phyloP scores from a whole-genome alignment of 1,140 invertebrate genomes.

The Campoletis sonorensis region DNA sequence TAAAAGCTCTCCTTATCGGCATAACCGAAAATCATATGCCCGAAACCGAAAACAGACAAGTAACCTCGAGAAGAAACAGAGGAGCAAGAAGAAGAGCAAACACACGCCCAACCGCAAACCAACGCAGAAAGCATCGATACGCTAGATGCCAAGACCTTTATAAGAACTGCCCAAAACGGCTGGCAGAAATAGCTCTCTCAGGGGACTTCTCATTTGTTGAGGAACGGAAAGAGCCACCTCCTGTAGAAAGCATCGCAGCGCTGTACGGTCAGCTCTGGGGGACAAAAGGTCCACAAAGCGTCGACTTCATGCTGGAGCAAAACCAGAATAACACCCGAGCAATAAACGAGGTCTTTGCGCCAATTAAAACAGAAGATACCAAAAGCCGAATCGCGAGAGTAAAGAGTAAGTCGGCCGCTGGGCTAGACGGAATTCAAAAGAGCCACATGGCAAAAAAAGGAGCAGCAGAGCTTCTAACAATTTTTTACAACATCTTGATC shows the following conservation, averaged over 20 bases:
- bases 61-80: not conserved
- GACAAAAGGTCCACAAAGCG: not conserved
- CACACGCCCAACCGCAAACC: not conserved
- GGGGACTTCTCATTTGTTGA: constrained; percentile 31
- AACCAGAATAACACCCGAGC: too few relatives aligned
- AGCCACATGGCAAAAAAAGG: not conserved
- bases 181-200: constrained; percentile 3
- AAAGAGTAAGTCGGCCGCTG: not conserved
- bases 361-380: not conserved
- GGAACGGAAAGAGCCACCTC: not conserved
- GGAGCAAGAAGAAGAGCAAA: not conserved
- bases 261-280: not conserved
- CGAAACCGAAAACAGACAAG: too few relatives aligned
- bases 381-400: not conserved
- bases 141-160: constrained; percentile 37
- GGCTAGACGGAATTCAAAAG: constrained; percentile 16
- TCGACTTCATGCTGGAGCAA: too few relatives aligned
- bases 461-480: not conserved
- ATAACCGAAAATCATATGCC: too few relatives aligned
- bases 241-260: not conserved
- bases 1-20: too few relatives aligned
- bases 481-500: constrained; percentile 48
- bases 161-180: constrained; percentile 38
- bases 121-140: not conserved
- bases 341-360: not conserved